phyloP scores from a whole-genome alignment of 1,140 invertebrate species.

The Tetragnatha versicolor region DNA sequence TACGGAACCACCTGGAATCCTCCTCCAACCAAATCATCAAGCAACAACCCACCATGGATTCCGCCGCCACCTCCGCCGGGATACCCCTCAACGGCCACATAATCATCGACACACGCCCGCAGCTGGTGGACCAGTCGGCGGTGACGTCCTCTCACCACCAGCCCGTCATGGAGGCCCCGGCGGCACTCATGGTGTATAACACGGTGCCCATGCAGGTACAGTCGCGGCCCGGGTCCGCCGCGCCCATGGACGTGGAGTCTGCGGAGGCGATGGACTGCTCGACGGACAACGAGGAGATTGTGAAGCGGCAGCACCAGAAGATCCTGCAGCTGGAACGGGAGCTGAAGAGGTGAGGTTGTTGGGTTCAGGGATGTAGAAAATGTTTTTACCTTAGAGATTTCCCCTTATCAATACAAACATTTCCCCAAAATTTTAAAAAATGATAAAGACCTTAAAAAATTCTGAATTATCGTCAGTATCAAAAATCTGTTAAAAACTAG shows the following conservation, averaged over 20 bases:
- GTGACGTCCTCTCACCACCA: conserved; percentile 24
- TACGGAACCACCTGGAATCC: conserved; percentile 76
- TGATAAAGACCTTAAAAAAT: no score
- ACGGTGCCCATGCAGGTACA: conserved; percentile 34
- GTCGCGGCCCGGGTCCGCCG: conserved; percentile 44
- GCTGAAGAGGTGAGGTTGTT: conserved; percentile 66
- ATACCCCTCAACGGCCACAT: conserved; percentile 25
- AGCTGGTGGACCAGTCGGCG: background rate
- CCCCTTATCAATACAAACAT: no score
- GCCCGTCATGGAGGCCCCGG: conserved; percentile 14
- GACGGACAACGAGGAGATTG: conserved; percentile 58
- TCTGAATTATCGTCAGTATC: no score
- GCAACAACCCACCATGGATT: background rate
- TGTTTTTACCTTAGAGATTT: no score
- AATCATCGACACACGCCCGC: conserved; percentile 27
- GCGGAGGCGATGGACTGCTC: conserved; percentile 41
- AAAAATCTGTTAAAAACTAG: no score
- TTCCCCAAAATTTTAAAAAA: no score
- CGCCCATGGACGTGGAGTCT: conserved; percentile 52
- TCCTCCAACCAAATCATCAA: conserved; percentile 15
- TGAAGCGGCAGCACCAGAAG: conserved; percentile 82
- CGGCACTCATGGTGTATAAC: conserved; percentile 37
- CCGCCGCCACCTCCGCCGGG: conserved; percentile 19
- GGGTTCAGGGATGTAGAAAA: no score
- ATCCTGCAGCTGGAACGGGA: conserved; percentile 89